These are phyloP conservation scores for Athalia circularis DNA, from an alignment of 2,888 invertebrate genomes.

Conservation along the genomic window DNA sequence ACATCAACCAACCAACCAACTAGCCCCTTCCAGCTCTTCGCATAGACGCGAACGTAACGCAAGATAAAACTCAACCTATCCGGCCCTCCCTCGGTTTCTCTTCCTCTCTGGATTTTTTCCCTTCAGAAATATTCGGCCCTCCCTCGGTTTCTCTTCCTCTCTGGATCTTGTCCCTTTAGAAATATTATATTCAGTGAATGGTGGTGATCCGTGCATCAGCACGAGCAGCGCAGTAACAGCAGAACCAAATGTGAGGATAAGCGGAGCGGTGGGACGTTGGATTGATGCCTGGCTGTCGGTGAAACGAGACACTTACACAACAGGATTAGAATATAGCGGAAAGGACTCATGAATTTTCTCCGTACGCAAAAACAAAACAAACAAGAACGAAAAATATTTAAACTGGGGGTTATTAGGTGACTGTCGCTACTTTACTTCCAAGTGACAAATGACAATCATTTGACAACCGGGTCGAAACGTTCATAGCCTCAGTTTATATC, in stretches of 20 bases:
- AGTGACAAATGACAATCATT: conserved; percentile 32
- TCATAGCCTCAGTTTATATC: not conserved
- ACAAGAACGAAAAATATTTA: not conserved
- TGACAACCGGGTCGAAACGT: conserved; percentile 26
- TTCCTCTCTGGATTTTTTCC: not conserved
- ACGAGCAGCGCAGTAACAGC: no score
- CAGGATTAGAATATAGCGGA: conserved; percentile 14
- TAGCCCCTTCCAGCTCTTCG: not conserved
- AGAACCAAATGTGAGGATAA: no score
- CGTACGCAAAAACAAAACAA: not conserved
- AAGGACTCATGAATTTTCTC: conserved; percentile 20
- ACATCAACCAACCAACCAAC: conserved; percentile 35
- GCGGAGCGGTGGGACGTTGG: not conserved
- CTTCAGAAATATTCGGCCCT: no score
- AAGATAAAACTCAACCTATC: no score
- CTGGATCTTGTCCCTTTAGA: not conserved
- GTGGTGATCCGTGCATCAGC: no score
- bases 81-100: conserved; percentile 15
- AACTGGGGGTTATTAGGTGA: conserved; percentile 6
- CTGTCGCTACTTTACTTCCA: conserved; percentile 18
- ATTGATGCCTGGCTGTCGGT: conserved; percentile 39
- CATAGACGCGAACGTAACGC: no score
- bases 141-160: conserved; percentile 12
- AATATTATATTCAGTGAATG: no score
- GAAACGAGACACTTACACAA: conserved; percentile 36